Conservation (phyloP, 2,888 invertebrate genomes). For the Cancer borealis region DNA sequence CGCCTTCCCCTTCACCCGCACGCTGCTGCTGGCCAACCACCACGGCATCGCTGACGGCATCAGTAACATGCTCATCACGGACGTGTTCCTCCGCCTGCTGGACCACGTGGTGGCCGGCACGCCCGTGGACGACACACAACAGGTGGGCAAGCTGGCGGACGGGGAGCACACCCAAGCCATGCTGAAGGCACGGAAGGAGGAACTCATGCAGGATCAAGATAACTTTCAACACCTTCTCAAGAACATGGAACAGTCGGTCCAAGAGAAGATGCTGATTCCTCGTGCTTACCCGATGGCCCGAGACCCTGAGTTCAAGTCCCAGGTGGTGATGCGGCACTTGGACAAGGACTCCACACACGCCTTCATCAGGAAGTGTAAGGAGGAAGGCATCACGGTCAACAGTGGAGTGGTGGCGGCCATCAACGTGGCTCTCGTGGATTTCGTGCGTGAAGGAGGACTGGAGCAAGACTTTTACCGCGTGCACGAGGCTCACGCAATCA, state of each 20-base stretch:
- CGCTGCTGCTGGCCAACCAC: not conserved
- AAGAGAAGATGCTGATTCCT: not conserved
- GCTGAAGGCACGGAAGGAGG: not conserved
- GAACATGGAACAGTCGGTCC: not conserved
- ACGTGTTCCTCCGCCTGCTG: not conserved
- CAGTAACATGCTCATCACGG: not conserved
- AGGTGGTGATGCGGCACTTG: not conserved
- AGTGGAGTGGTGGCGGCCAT: not conserved
- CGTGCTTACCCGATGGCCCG: not conserved
- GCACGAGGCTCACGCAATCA: not conserved
- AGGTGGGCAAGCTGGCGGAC: not conserved
- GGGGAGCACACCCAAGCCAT: not conserved
- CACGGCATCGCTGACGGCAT: not conserved
- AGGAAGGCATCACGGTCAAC: not conserved
- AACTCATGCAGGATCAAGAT: not conserved
- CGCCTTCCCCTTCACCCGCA: not conserved
- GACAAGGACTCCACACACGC: not conserved
- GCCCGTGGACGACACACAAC: not conserved
- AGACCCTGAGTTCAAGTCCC: not conserved
- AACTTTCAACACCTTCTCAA: not conserved
- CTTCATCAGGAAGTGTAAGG: slow-evolving; percentile 9
- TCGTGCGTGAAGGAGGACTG: not conserved
- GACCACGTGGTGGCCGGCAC: not conserved
- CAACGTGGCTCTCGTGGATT: slow-evolving; percentile 31
- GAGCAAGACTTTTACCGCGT: not conserved